Base-by-base conservation (phyloP, 2,888 invertebrate species). In the Drosophila neotestacea region DNA sequence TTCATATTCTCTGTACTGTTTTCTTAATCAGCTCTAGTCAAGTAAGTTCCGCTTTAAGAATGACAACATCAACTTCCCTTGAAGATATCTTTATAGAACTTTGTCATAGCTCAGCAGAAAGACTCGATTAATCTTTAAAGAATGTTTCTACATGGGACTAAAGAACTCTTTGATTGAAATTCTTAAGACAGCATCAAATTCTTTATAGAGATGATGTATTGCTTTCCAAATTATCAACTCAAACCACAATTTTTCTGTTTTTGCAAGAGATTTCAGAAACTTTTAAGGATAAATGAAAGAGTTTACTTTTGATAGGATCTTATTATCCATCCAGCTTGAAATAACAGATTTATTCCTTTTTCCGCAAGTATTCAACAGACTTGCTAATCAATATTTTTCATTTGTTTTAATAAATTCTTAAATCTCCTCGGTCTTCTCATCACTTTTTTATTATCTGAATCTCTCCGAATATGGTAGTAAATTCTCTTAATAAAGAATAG, bases 31-130 rank as follows among this genome's bases (percentile, higher is more conserved):
- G 39, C 32, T 10, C 6, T 27, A 51, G 41, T 38, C 59, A 22
- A 22, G 9, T 22, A 42, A 52, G 56, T 71, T 73, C 74, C 62
- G 74, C 47, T 68, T 62, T n/a, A 34, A 34, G 4, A 52, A 48
- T 56, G 56, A 73, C 46, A 50, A 55, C 54, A 22, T 32, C 36
- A 22, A 60, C 56, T 72, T 73, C 61, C 74, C 55, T 58, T 61
- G 28, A 38, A 48, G 34, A 34, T 67, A 60, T 65, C 16, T 22
- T n/a, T 6, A 5, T 27, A 36, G 56, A 32, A 55, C 62, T 27
- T 36, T 58, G 46, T 28, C 9, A 6, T 13, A 36, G 22, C 46
- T 30, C 13, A 36, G 56, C 27, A 13, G 46, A 16, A 13, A 47
- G 13, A 47, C 22, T 41, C n/a, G 55, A 30, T 22, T 59, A 36